Base-by-base conservation (phyloP, 2,113 vertebrate species). In the Psittacula cyanocephala region DNA sequence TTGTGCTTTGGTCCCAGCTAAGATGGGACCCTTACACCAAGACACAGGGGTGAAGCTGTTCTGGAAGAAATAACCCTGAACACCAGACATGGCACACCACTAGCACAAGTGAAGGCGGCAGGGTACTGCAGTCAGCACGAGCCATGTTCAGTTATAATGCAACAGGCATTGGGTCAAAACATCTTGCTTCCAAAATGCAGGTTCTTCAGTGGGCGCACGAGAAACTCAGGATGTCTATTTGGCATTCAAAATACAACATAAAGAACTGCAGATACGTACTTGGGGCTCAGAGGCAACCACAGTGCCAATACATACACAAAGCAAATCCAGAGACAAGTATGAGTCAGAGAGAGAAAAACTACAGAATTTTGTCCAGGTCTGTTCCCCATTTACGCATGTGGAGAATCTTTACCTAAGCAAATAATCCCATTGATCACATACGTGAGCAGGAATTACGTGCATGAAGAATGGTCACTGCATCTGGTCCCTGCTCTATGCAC, bases 241-340 rank as follows among this genome's bases (percentile, higher is more conserved):
- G 91, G 83, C 69, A 87, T 82, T 82, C 63, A 39, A 80, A 94
- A 87, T 28, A 29, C 81, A 91, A 65, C 59, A 62, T 76, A 92
- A 91, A 93, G 93, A 92, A 63, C 90, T 95, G 88, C 90, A 94
- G 86, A 94, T 89, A 96, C 13, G 67, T 87, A 80, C 78, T 93
- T 95, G 91, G 83, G 95, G 86, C 86, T 91, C 39, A 78, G 81
- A 96, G 1, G 65, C 65, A 86, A 46, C 43, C 52, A 55, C 70
- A 74, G 84, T 94, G 96, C 93, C 96, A 96, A 96, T 53, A 95
- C 88, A 96, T 33, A 93, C 95, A 97, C 93, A 93, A 91, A 89
- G 91, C 67, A 86, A 91, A 95, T 87, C 91, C 92, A 96, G 83
- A 91, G 93, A 96, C 93, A 77, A 94, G 81, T 76, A 93, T 92